Evolutionary conservation across 2,113 vertebrate genomes (phyloP).

Genomic region (Trochalopteron elliotii): DNA sequence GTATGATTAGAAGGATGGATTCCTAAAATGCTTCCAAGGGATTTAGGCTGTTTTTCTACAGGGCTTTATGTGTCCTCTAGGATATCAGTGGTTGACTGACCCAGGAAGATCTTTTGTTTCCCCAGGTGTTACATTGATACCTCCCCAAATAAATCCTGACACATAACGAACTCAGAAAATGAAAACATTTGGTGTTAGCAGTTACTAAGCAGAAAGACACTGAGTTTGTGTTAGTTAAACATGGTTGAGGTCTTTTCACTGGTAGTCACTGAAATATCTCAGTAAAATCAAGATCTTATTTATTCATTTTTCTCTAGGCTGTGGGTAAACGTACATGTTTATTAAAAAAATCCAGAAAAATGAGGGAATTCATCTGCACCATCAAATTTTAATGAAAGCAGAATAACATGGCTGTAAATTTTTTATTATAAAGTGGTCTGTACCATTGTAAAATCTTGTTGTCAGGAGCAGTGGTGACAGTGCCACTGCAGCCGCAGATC

Average conservation of each 20-base stretch:
- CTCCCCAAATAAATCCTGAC: background rate
- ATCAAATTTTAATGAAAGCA: background rate
- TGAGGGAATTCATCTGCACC: background rate
- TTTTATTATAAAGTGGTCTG: background rate
- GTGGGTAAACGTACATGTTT: background rate
- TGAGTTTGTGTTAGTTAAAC: background rate
- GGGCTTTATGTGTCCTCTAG: background rate
- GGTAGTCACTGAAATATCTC: background rate
- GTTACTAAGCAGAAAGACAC: background rate
- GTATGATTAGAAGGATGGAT: background rate
- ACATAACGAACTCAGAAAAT: background rate
- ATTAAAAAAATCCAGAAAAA: background rate
- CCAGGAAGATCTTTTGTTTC: background rate
- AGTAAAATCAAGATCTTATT: background rate
- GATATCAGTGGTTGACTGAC: fast-evolving
- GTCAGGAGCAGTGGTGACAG: background rate
- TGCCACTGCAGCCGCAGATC: background rate
- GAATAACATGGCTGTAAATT: background rate
- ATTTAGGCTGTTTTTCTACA: background rate
- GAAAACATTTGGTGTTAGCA: background rate
- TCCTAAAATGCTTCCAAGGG: background rate
- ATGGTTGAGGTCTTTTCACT: background rate
- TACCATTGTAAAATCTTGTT: background rate
- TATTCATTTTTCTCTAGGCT: background rate
- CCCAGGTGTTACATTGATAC: background rate